Base-by-base conservation (phyloP, 92 coral and sea anemone species). In the Porites rus region DNA sequence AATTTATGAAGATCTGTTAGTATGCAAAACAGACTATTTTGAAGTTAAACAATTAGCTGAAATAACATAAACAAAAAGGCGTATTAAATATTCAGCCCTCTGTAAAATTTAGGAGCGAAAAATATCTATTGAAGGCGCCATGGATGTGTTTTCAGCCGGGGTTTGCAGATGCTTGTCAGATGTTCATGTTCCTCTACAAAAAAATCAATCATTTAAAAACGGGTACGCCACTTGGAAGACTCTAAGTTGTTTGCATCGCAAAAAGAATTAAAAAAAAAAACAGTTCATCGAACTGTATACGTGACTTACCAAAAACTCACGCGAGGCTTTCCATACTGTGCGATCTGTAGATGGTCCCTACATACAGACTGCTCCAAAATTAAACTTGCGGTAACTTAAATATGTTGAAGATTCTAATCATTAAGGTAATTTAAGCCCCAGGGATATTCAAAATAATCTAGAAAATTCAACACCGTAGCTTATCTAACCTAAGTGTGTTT, bases 21-120 rank as follows among this genome's bases (percentile, higher is more conserved):
- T 18, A 62, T 62, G 68, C 59, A 78, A 78, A 64, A 18, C 72
- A 78, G 81, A 14, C 65, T 76, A 17, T 43, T 70, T 70, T 31
- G 61, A 70, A 24, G 54, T 76, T 61, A 56, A 76, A 24, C 66
- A 28, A 56, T 17, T 50, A 2, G 31, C 13, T 10, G 61, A 56
- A 24, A 10, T 61, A 59, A 28, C 60, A 25, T 59, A 59, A 7
- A 76, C 17, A 76, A 76, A 67, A 24, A 21, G 46, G 46, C 46
- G 46, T 38, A 38, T 38, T 38, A 38, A 76, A 59, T 60, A 14
- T n/a, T 31, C 74, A 31, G 19, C n/a, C n/a, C 16, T n/a, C 52
- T 13, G 74, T 54, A 10, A 54, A 10, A 13, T 56, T 56, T 56
- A 56, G 12, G 61, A 56, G 16, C 60, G 11, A 54, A 10, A 56